Conservation (phyloP, 2,113 vertebrate species). For the Dicerorhinus sumatrensis region DNA sequence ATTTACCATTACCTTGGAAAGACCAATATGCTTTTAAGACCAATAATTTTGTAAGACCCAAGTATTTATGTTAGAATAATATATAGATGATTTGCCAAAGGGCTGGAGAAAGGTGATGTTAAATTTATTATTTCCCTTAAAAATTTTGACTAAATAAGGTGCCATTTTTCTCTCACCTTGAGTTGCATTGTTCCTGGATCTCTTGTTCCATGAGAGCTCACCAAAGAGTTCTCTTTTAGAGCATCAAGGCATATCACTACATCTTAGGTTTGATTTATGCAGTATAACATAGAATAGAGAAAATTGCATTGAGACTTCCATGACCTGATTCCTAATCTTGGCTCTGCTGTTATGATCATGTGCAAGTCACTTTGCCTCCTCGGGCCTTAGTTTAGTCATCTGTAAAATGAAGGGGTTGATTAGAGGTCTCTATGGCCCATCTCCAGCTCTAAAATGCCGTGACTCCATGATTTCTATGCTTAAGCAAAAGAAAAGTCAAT, state of each 20-base stretch:
- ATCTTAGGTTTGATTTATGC: constrained; percentile 15
- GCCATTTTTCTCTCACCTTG: background rate
- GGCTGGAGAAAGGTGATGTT: background rate
- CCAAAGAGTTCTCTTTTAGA: background rate
- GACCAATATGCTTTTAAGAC: background rate
- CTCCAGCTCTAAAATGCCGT: background rate
- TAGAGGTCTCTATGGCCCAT: background rate
- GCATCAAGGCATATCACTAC: background rate
- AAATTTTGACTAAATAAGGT: background rate
- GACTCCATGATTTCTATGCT: background rate
- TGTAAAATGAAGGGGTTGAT: constrained; percentile 41
- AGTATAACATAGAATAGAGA: background rate
- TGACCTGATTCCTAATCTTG: constrained; percentile 51
- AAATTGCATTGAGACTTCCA: background rate
- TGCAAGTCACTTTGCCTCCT: background rate
- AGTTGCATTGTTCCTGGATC: background rate
- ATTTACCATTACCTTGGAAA: constrained; percentile 19
- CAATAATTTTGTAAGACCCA: background rate
- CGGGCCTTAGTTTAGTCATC: background rate
- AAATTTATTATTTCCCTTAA: background rate
- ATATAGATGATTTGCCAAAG: background rate
- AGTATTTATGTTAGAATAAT: constrained; percentile 26
- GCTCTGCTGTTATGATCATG: background rate
- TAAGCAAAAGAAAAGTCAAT: background rate
- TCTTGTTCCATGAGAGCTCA: constrained; percentile 13